Evolutionary conservation across 92 coral and sea anemone species (phyloP), one percentile per base, ranked within the genome.

Genomic region (Hydrozoanthus gracilis): DNA sequence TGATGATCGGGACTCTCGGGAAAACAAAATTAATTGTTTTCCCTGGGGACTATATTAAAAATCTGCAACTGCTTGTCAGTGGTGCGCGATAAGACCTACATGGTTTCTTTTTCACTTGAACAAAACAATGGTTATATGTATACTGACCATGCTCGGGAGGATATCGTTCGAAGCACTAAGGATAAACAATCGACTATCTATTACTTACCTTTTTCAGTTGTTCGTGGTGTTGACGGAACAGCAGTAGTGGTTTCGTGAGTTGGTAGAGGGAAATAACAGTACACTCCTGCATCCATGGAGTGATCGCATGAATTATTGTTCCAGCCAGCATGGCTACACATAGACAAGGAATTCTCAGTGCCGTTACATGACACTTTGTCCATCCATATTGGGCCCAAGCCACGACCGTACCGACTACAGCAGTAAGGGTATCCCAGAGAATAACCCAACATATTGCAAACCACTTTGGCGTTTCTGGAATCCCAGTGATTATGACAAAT

Each of bases 401-500:
- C 85, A 2, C 4, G 60, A 2, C 85, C 85, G 73, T 80, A 80
- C 13, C 66, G 74, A 18, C 85, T 47, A 20, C 85, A 80, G 50
- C 85, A 80, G 74, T 80, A 80, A 10, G 74, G 85, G 20, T 80
- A 80, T 3, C 85, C 85, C 4, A 80, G 74, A 10, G 85, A 73
- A 65, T 80, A 80, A 52, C 85, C 85, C 11, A 80, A 13, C 85
- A 65, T 80, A 15, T 80, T 80, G 51, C 85, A 80, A 50, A 65
- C 74, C 17, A 80, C 74, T 80, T 80, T 49, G 6, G 85, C 85
- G 35, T 50, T 67, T 80, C 73, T 65, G 8, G 85, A 8, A 48
- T 80, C 85, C 85, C 85, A 80, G 27, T 80, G 74, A 14, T 80
- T 80, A 44, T 80, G 74, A 80, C 85, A 80, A 16, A 80, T 49